Percentiles rank a stretch among this genome's conserved stretches.
Conservation (phyloP, 2,113 vertebrate genomes). For the Nibea albiflora region DNA sequence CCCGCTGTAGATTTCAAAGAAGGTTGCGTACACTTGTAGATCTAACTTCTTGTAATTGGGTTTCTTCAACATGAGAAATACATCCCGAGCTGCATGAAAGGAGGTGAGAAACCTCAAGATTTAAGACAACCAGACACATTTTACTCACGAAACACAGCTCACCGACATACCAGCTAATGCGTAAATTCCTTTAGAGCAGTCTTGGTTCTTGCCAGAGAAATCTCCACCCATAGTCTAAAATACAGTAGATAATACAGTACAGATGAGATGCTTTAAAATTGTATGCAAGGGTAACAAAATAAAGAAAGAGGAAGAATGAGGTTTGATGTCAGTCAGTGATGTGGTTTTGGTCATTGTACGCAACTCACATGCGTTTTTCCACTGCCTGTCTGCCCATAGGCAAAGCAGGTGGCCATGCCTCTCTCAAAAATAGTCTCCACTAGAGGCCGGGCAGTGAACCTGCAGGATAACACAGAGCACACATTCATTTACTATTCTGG, state of each 20-base stretch:
- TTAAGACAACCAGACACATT: background rate
- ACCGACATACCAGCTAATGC: conserved; percentile 91
- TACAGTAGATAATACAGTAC: background rate
- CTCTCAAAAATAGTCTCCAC: conserved; percentile 99
- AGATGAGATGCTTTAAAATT: background rate
- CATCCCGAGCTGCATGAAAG: conserved; percentile 90
- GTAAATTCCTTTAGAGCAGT: conserved; percentile 99
- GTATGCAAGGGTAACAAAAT: background rate
- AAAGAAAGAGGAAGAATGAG: background rate
- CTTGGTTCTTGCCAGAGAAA: conserved; percentile 98
- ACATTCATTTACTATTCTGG: background rate
- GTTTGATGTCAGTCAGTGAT: background rate
- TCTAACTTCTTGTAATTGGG: conserved; percentile 97
- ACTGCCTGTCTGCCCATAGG: conserved; percentile 98
- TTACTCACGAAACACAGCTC: background rate
- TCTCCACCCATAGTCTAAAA: conserved; percentile 98
- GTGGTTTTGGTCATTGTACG: background rate
- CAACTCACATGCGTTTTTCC: conserved; percentile 97
- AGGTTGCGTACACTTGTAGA: conserved; percentile 96
- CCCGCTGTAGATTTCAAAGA: conserved; percentile 99
- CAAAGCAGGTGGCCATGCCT: conserved; percentile 99
- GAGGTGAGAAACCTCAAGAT: background rate
- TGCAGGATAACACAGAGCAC: conserved; percentile 65
- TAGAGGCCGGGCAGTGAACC: conserved; percentile 96
- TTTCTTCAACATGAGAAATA: conserved; percentile 99